phyloP scores from a whole-genome alignment of 1,140 invertebrate genomes.

The Pachypsylla venusta region DNA sequence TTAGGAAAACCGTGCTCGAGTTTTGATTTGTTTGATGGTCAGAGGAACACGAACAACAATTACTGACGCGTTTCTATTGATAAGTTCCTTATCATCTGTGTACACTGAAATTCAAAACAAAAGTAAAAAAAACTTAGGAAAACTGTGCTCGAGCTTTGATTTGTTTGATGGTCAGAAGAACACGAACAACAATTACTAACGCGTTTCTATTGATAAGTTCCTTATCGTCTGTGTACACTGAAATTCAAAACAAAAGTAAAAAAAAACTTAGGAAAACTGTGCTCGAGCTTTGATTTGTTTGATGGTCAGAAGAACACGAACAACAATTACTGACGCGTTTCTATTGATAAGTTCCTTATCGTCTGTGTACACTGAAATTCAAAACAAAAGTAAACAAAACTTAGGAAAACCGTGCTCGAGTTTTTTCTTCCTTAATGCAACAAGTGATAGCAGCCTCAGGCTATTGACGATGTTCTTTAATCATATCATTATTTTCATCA shows the following conservation, averaged over 20 bases:
- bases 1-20: too few relatives aligned
- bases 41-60: constrained; percentile 84
- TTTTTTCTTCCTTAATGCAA: too few relatives aligned
- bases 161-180: constrained; percentile 63
- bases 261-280: too few relatives aligned
- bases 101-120: too few relatives aligned
- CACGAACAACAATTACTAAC: constrained; percentile 83
- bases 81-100: constrained; percentile 71
- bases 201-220: constrained; percentile 92
- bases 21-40: constrained; percentile 54
- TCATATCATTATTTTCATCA: too few relatives aligned
- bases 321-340: constrained; percentile 92
- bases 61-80: constrained; percentile 95
- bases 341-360: constrained; percentile 84
- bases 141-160: constrained; percentile 57
- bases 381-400: too few relatives aligned
- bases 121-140: too few relatives aligned
- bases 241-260: too few relatives aligned
- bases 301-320: constrained; percentile 66
- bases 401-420: too few relatives aligned
- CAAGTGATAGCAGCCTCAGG: too few relatives aligned
- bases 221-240: constrained; percentile 82
- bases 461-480: too few relatives aligned
- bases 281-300: constrained; percentile 58
- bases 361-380: constrained; percentile 80